These are phyloP conservation scores for Barbus barbus DNA, from an alignment of 2,113 vertebrate species.

Conservation along the genomic window DNA sequence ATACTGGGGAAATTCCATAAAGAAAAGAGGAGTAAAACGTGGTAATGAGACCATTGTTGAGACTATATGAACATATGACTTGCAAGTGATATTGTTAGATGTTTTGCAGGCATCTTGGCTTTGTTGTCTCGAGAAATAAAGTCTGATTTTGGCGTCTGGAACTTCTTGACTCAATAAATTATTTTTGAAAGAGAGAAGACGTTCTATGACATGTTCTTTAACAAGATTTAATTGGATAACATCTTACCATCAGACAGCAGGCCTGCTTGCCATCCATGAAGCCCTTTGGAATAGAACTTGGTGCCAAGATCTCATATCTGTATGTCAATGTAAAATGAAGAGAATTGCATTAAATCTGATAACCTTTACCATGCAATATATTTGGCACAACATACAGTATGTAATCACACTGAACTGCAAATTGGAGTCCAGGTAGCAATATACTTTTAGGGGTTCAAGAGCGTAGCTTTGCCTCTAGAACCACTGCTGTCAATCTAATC, in stretches of 20 bases:
- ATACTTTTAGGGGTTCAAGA: too few species aligned
- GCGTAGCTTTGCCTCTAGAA: too few species aligned
- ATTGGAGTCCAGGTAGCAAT: too few species aligned
- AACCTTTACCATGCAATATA: neutral
- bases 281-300: conserved; percentile 91
- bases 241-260: conserved; percentile 89
- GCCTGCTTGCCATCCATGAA: conserved; percentile 99
- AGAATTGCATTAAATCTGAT: neutral
- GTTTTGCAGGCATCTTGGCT: neutral
- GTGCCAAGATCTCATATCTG: conserved; percentile 95
- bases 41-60: neutral
- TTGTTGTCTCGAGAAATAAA: neutral
- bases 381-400: neutral
- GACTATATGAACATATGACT: neutral
- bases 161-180: neutral
- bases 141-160: neutral
- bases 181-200: neutral
- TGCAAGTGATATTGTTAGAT: neutral
- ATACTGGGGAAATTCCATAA: neutral
- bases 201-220: neutral
- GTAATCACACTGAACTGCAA: neutral
- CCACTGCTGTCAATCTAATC: too few species aligned
- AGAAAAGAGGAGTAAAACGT: neutral
- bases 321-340: neutral
- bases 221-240: neutral